phyloP scores from a whole-genome alignment of 1,140 invertebrate species.

The Cotesia chilonis region DNA sequence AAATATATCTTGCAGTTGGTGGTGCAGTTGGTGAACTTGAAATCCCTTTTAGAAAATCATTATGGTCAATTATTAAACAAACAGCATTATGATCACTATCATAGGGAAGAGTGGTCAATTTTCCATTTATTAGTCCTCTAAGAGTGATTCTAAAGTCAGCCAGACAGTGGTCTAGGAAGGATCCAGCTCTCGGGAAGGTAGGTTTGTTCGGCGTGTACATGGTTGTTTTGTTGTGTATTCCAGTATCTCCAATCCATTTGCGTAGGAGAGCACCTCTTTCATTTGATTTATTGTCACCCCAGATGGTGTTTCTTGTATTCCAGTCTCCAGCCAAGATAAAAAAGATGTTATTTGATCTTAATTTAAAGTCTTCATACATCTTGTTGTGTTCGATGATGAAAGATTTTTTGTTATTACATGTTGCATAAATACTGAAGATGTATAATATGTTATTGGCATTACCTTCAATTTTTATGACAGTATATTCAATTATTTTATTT shows the following conservation, averaged over 20 bases:
- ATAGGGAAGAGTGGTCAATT: not conserved
- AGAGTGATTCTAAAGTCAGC: conserved; percentile 20
- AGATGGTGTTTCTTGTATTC: conserved; percentile 22
- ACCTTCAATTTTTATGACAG: conserved; percentile 44
- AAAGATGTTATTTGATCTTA: conserved; percentile 16
- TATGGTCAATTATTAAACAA: not conserved
- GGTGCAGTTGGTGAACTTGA: too few relatives aligned
- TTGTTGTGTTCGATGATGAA: conserved; percentile 23
- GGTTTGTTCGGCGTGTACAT: conserved; percentile 4
- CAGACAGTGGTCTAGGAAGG: conserved; percentile 21
- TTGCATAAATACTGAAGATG: conserved; percentile 19
- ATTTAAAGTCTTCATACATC: conserved; percentile 12
- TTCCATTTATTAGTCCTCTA: not conserved
- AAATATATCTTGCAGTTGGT: not conserved
- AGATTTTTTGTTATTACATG: not conserved
- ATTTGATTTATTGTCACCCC: conserved; percentile 23
- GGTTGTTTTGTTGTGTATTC: conserved; percentile 6
- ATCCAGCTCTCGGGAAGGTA: not conserved
- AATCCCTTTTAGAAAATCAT: not conserved
- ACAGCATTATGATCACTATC: conserved; percentile 4
- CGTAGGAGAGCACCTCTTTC: conserved; percentile 10
- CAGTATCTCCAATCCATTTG: conserved; percentile 13
- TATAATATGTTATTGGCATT: conserved; percentile 5
- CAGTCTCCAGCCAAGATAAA: conserved; percentile 34
- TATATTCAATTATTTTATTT: conserved; percentile 44